Evolutionary conservation across 2,888 invertebrate species (phyloP), one percentile per base, ranked within the genome.

Genomic region (Aphidoletes aphidimyza): DNA sequence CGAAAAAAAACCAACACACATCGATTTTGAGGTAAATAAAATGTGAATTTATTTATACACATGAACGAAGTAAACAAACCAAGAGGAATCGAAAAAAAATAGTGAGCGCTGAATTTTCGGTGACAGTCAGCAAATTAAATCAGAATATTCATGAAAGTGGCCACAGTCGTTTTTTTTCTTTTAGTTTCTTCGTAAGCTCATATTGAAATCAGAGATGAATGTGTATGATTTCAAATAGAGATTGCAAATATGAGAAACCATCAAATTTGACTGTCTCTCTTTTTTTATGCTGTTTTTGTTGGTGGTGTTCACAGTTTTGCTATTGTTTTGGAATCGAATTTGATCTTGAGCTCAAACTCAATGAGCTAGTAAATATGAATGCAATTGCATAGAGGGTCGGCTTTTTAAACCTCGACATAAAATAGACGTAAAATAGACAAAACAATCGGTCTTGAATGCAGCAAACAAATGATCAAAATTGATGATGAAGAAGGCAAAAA

Each of bases 21-120:
- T 69, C 69, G 69, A 69, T 69, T 42, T 42, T 34, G 69, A 69
- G 11, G 69, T 69, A 69, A 69, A 69, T 69, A 69, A n/a, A 69
- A 69, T 54, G 54, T 54, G 54, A 69, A 69, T 69, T 69, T 30
- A 69, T 69, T 69, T 69, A 30, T 69, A 30, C n/a, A 69, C 30
- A 69, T 14, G 22, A 30, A 30, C 34, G 9, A 69, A 54, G 54
- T 54, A 54, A 69, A 14, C 30, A 69, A 69, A 69, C 69, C 6
- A 42, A 42, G 14, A 26, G 14, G 5, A n/a, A 26, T 26, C 26
- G 26, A 54, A 26, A 26, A 54, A 22, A 54, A 54, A 54, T 3
- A 5, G 22, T 11, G 69, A 69, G 30, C 47, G 47, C 17, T 69
- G 30, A 30, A 69, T 30, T 54, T 69, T 69, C 69, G 69, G 69